These are phyloP conservation scores for Ptilonorhynchus violaceus DNA, from an alignment of 2,113 vertebrate species.

Conservation along the genomic window DNA sequence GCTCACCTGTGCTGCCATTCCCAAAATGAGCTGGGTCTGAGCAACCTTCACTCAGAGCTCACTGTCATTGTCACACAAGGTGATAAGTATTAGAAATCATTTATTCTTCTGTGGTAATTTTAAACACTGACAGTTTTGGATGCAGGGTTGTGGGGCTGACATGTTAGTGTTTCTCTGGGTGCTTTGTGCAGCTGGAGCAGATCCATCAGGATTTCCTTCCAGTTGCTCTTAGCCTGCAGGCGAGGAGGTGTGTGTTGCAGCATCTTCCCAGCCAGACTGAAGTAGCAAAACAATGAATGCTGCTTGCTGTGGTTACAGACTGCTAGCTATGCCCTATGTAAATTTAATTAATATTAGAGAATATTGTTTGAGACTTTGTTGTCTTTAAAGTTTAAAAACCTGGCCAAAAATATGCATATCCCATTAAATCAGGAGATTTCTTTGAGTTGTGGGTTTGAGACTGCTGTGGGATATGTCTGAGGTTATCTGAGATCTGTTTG, in stretches of 20 bases:
- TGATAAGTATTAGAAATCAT: not conserved
- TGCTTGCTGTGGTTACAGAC: not conserved
- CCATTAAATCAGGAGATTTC: not conserved
- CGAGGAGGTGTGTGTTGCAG: not conserved
- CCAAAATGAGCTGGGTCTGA: not conserved
- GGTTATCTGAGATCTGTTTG: not conserved
- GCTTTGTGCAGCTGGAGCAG: not conserved
- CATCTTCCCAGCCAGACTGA: not conserved
- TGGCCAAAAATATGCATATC: not conserved
- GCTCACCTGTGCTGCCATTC: fast-evolving
- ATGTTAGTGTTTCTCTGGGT: not conserved
- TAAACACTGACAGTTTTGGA: not conserved
- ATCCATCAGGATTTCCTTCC: not conserved
- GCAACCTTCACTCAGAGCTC: not conserved
- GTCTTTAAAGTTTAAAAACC: not conserved
- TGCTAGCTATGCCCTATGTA: not conserved
- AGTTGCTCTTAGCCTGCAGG: not conserved
- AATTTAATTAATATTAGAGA: not conserved
- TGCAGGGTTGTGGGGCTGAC: not conserved
- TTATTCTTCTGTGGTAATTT: not conserved
- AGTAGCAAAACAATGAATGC: not conserved
- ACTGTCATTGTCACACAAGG: fast-evolving
- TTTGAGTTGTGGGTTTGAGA: not conserved
- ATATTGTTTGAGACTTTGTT: not conserved
- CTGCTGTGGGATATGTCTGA: not conserved